These are phyloP conservation scores for Ceratina japonica DNA, from an alignment of 1,140 invertebrate species.

Conservation along the genomic window DNA sequence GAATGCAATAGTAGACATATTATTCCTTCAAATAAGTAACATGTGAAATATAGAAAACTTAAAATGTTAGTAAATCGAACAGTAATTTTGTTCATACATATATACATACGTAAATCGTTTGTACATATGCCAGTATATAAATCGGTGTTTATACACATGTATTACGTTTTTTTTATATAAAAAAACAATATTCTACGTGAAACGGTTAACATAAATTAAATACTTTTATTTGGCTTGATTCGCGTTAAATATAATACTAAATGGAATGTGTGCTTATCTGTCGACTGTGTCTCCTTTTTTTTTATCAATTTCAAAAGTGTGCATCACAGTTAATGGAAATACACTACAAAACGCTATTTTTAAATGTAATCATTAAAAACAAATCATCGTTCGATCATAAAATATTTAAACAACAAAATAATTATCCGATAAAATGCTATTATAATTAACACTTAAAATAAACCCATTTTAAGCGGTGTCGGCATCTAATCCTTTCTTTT, in stretches of 20 bases:
- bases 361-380: conserved; percentile 20
- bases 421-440: conserved; percentile 17
- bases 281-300: neutral
- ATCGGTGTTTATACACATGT: conserved; percentile 6
- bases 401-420: neutral
- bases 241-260: conserved; percentile 39
- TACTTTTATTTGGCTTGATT: conserved; percentile 44
- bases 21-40: conserved; percentile 7
- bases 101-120: conserved; percentile 23
- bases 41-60: conserved; percentile 25
- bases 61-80: conserved; percentile 5
- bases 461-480: conserved; percentile 38
- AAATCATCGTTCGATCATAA: conserved; percentile 3
- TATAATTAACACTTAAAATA: neutral
- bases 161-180: conserved; percentile 5
- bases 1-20: conserved; percentile 3
- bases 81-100: conserved; percentile 27
- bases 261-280: conserved; percentile 40
- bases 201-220: conserved; percentile 40
- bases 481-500: conserved; percentile 64
- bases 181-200: neutral
- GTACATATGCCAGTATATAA: conserved; percentile 31
- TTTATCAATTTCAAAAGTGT: conserved; percentile 11
- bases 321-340: conserved; percentile 43
- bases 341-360: neutral